Percentiles rank a stretch among this genome's conserved stretches.
Conservation (phyloP, 2,797 vertebrate genomes). For the Rhinichthys osculus region DNA sequence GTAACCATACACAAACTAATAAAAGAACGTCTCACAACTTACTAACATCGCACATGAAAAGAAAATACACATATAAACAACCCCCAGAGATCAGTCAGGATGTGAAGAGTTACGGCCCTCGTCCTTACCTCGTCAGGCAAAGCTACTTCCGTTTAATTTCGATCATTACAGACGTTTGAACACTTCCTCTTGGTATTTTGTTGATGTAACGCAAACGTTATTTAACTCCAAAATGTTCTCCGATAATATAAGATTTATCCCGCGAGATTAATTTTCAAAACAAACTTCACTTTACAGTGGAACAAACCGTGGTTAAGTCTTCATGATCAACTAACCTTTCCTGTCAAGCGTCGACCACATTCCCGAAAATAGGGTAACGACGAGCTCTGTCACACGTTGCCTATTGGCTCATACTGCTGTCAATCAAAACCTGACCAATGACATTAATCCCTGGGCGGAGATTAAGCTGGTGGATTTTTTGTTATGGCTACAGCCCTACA, state of each 20-base stretch:
- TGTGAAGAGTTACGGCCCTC: conserved; percentile 38
- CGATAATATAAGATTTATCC: not conserved
- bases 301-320: not conserved
- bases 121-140: conserved; percentile 74
- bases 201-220: not conserved
- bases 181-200: conserved; percentile 23
- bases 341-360: conserved; percentile 75
- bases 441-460: conserved; percentile 35
- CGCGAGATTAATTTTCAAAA: not conserved
- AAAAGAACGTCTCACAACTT: not conserved
- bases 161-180: conserved; percentile 69
- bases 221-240: not conserved
- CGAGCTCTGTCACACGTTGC: not conserved
- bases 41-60: not conserved
- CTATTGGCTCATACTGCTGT: conserved; percentile 71
- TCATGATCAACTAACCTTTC: conserved; percentile 68
- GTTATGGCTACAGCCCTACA: not conserved
- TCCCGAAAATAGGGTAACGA: conserved; percentile 77
- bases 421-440: conserved; percentile 61
- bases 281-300: conserved; percentile 13
- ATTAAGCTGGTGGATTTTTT: not conserved
- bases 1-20: not conserved
- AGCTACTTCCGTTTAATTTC: conserved; percentile 77
- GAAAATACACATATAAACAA: conserved; percentile 4
- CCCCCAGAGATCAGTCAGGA: not conserved